Base-by-base conservation (phyloP, 2,113 vertebrate species). In the Vidua chalybeata region DNA sequence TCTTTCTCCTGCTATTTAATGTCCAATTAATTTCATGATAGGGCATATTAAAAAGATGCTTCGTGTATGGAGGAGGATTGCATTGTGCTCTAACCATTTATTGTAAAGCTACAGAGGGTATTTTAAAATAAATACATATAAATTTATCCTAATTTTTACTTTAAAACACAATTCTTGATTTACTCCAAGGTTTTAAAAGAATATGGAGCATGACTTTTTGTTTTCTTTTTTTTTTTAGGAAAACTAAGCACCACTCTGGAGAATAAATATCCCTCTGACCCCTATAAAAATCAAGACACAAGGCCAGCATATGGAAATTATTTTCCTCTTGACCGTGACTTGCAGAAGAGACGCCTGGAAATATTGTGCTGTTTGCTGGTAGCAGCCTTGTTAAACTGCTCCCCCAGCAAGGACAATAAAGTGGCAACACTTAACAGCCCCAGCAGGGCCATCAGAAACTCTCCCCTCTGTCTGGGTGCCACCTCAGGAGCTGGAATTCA, bases 21-120 rank as follows among this genome's bases (percentile, higher is more conserved):
- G 94, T 97, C 96, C 90, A 96, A 95, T 97, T 97, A 97, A 97
- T 95, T 94, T 96, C 95, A 95, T 96, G 95, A 97, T 94, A 96
- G 92, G 81, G 93, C 88, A 93, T 96, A 95, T 96, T 92, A 91
- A 94, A 95, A 96, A 96, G 89, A 97, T 95, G 95, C 92, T 83
- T 94, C 52, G 26, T 90, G 72, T 81, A 91, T 85, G 94, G 90
- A 96, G 95, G 93, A 96, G 95, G 94, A 77, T 84, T 82, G 87
- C 69, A 71, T 91, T 91, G 85, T 84, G 85, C 82, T 94, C 86
- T 67, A 77, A 39, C 64, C 66, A 18, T 11, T 87, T 68, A 48
- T 23, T 75, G 61, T 27, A 84, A 83, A 75, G 78, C 72, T 82
- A 30, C 77, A 80, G 81, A 77, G 80, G 67, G 56, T 84, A 68